Percentiles rank a stretch among this genome's conserved stretches.
Evolutionary conservation across 1,140 invertebrate genomes (phyloP).

Genomic region (Holcopasites calliopsidis): DNA sequence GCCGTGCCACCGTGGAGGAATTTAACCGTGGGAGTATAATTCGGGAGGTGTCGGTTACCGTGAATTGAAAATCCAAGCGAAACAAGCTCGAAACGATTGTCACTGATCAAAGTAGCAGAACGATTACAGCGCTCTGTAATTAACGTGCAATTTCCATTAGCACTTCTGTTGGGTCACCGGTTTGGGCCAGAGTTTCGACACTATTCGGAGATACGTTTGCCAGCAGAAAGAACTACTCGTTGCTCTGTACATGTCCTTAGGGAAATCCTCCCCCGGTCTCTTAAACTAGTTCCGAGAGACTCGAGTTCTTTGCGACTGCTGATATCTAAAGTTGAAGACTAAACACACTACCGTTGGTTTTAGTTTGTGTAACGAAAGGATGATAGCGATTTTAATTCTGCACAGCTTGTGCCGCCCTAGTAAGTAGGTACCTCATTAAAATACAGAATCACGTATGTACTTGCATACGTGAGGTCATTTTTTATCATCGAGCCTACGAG

Average conservation of each 20-base stretch:
- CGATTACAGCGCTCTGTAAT: background rate
- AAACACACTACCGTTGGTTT: background rate
- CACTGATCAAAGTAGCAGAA: background rate
- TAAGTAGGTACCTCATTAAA: slow-evolving; percentile 48
- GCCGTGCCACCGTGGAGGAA: background rate
- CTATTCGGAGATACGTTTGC: background rate
- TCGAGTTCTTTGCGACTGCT: background rate
- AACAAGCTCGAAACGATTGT: background rate
- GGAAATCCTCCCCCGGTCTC: background rate
- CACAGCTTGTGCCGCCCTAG: background rate
- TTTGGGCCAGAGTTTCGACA: background rate
- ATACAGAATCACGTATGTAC: slow-evolving; percentile 31
- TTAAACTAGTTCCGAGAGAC: background rate
- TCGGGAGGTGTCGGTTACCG: background rate
- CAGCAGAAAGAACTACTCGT: slow-evolving; percentile 21
- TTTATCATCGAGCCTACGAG: slow-evolving; percentile 30
- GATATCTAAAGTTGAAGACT: slow-evolving; percentile 1
- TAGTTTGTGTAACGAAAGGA: too few relatives aligned
- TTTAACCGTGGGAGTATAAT: background rate
- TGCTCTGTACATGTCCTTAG: slow-evolving; percentile 3
- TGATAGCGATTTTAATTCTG: slow-evolving; percentile 18
- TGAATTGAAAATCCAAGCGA: background rate
- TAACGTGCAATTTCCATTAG: background rate
- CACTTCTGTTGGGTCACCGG: too few relatives aligned
- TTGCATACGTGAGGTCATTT: too few relatives aligned